Base-by-base conservation (phyloP, 2,113 vertebrate genomes). In the Hucho hucho region DNA sequence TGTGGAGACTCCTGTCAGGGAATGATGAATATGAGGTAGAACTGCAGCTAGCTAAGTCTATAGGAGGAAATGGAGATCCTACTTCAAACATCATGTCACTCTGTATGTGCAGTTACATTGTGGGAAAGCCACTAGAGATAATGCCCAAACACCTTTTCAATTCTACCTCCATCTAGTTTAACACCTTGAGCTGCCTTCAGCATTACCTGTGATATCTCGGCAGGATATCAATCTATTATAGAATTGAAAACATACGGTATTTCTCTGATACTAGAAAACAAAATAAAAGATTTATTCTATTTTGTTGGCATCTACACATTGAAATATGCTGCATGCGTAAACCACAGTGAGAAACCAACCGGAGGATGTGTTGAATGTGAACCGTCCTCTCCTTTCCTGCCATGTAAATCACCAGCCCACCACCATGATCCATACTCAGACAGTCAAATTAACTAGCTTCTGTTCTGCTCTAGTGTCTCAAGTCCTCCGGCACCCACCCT, bases 381-480 rank as follows among this genome's bases (percentile, higher is more conserved):
- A 79, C 77, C 29, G 37, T 32, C 16, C 66, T n/a, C 37, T 65
- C 64, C 7, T 69, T 68, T 78, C 64, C 29, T 73, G 0, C 4
- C 59, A 64, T 78, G 75, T 82, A 79, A 83, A 82, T 81, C 68
- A 71, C 24, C 64, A 58, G 65, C 67, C 63, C 22, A 61, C 24
- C 71, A 68, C 70, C 77, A 75, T 64, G 43, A 32, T 29, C 16
- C 49, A 32, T 65, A 37, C 24, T 81, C 73, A 83, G 83, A 81
- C 85, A 74, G 79, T 63, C 56, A 75, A 76, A 83, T 75, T 81
- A 83, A 81, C 84, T 64, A 47, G 75, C 70, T 37, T 56, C 43
- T 37, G 78, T 72, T 81, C 63, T 25, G 68, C 37, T 56, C 43
- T 37, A 76, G 79, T n/a, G 81, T 83, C 74, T 85, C 77, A 76